Evolutionary conservation across 2,888 invertebrate genomes (phyloP), one percentile per base, ranked within the genome.

Genomic region (Brenthis hecate): DNA sequence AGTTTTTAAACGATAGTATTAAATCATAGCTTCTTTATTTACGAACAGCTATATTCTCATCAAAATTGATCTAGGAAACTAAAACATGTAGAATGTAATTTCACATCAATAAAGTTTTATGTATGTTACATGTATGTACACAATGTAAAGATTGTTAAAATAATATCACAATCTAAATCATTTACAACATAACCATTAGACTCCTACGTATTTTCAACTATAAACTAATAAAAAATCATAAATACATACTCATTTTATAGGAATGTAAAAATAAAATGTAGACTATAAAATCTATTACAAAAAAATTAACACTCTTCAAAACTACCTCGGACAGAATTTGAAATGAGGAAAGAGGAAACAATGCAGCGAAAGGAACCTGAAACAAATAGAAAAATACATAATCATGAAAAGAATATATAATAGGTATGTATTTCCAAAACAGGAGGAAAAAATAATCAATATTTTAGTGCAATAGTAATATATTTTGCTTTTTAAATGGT

Each of bases 271-370:
- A 67, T 66, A 66, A 61, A 66, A 6, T 56, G 57, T 53, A 62
- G 13, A 6, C 43, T 53, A 47, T 53, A 62, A 62, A 64, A 60
- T 50, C 50, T 48, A 48, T 28, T 50, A 50, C 32, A 28, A 60
- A 28, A 60, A n/a, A 36, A 50, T 50, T 60, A 60, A 50, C 28
- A 60, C n/a, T 32, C 48, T 66, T 67, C 16, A 36, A 28, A 55
- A 84, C 90, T 94, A 94, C 92, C 94, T 94, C 74, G 96, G 96
- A 85, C 98, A 98, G 89, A 96, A 96, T 82, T 95, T 95, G 85
- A 96, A 96, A 87, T 96, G 95, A 64, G 98, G 97, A 89, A 97
- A 98, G 76, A 98, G 94, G 87, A 96, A 96, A 91, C 98, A 98
- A 88, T 98, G 98, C 77, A 98, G 94, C 72, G 98, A 98, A 81